phyloP scores from a whole-genome alignment of 2,888 invertebrate genomes.

The Apantesis nais region DNA sequence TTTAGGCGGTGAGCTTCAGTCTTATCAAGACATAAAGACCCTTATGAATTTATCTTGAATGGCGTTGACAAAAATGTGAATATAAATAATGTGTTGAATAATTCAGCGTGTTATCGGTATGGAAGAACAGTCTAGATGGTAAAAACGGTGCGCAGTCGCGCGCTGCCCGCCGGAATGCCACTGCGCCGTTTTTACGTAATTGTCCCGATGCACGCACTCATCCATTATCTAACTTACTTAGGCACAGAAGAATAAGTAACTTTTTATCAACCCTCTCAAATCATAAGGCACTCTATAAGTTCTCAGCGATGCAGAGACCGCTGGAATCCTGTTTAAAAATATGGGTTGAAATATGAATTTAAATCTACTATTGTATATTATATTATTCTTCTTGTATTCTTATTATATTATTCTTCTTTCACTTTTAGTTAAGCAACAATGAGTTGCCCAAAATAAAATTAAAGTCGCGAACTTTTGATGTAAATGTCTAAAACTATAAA shows the following conservation, averaged over 20 bases:
- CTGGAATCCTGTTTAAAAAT: constrained; percentile 13
- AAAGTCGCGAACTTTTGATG: neutral
- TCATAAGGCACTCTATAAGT: constrained; percentile 47
- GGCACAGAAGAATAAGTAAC: constrained; percentile 42
- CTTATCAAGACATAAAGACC: constrained; percentile 85
- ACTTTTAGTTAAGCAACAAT: neutral
- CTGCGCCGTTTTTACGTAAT: constrained; percentile 82
- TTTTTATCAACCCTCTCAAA: constrained; percentile 41
- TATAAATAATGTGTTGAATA: constrained; percentile 83
- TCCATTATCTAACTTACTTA: constrained; percentile 78
- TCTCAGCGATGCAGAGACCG: constrained; percentile 5
- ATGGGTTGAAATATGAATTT: constrained; percentile 5
- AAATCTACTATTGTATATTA: constrained; percentile 10
- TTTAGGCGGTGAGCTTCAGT: constrained; percentile 81
- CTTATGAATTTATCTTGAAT: constrained; percentile 82
- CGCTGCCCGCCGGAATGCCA: constrained; percentile 76
- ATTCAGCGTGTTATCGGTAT: constrained; percentile 85
- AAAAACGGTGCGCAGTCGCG: constrained; percentile 69
- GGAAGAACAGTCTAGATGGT: constrained; percentile 67
- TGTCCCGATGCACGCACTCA: constrained; percentile 82
- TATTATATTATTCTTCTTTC: constrained; percentile 7
- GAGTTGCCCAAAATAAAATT: neutral
- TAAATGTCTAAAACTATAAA: constrained; percentile 27
- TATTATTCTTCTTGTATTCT: constrained; percentile 2
- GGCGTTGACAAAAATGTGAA: constrained; percentile 85